These are phyloP conservation scores for Theonella swinhoei DNA, from an alignment of 37 sponge, comb jelly and placozoan genomes.

Conservation along the genomic window DNA sequence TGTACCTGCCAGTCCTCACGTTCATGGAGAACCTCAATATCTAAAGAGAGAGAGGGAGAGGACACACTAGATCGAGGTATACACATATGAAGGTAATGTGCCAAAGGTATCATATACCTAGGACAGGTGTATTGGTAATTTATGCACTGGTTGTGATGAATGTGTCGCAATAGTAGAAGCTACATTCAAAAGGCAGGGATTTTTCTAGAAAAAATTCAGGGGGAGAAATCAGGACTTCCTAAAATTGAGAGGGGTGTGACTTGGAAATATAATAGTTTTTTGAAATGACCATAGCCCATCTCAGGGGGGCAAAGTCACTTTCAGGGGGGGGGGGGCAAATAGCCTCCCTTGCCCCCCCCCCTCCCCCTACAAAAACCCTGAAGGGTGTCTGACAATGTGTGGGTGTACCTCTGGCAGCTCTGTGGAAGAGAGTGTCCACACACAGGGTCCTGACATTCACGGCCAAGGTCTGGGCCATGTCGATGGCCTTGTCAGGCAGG, in stretches of 20 bases:
- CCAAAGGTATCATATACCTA: background rate
- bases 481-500: conserved; percentile 42
- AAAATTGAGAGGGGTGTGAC: too few species aligned
- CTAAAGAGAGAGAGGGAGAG: conserved; percentile 21
- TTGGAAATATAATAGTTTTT: too few species aligned
- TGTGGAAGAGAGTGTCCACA: conserved; percentile 63
- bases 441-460: conserved; percentile 67
- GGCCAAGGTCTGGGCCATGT: conserved; percentile 29
- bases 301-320: too few species aligned
- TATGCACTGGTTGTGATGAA: background rate
- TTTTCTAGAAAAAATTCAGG: too few species aligned
- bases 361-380: too few species aligned
- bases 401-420: conserved; percentile 71
- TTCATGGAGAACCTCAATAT: conserved; percentile 71
- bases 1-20: conserved; percentile 90
- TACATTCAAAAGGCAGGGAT: too few species aligned
- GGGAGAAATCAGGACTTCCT: too few species aligned
- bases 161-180: background rate
- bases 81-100: background rate
- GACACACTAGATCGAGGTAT: background rate
- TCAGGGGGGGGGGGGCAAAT: too few species aligned
- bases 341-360: too few species aligned
- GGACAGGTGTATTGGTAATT: background rate
- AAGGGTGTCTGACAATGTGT: too few species aligned
- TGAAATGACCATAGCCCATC: too few species aligned